Evolutionary conservation across 2,797 vertebrate genomes (phyloP).

Genomic region (Enteromius thamalakanensis): DNA sequence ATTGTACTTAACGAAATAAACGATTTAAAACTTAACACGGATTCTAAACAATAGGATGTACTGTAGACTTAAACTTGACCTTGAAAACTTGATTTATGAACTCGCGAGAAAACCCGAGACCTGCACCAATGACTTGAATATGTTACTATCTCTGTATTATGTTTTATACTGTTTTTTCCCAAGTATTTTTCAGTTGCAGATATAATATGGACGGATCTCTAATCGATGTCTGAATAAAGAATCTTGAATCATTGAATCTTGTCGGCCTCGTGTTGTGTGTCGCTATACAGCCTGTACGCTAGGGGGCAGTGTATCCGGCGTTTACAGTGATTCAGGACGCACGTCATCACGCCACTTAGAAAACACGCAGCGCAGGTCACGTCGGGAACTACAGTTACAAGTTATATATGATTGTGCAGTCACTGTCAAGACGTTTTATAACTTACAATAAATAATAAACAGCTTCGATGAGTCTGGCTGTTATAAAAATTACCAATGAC

Average conservation of each 20-base stretch:
- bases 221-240: conserved; percentile 17
- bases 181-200: conserved; percentile 11
- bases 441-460: background rate
- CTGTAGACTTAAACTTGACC: background rate
- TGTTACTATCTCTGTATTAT: background rate
- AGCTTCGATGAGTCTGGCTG: background rate
- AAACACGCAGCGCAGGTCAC: conserved; percentile 18
- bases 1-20: background rate
- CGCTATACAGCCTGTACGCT: conserved; percentile 7
- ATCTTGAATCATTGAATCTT: background rate
- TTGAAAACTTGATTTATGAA: background rate
- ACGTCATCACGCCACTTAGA: background rate
- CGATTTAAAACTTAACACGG: background rate
- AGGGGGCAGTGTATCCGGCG: conserved; percentile 5
- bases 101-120: background rate
- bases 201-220: background rate
- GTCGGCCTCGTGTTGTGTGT: background rate
- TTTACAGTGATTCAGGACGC: background rate
- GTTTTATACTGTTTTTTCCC: background rate
- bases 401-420: background rate
- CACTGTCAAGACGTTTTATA: background rate
- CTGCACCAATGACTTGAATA: background rate
- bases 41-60: background rate
- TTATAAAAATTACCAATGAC: background rate
- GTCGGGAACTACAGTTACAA: background rate